A percentile compares a stretch with the other conserved stretches of the same genome.
Evolutionary conservation across 2,888 invertebrate genomes (phyloP).

Genomic region (Shargacucullia verbasci): DNA sequence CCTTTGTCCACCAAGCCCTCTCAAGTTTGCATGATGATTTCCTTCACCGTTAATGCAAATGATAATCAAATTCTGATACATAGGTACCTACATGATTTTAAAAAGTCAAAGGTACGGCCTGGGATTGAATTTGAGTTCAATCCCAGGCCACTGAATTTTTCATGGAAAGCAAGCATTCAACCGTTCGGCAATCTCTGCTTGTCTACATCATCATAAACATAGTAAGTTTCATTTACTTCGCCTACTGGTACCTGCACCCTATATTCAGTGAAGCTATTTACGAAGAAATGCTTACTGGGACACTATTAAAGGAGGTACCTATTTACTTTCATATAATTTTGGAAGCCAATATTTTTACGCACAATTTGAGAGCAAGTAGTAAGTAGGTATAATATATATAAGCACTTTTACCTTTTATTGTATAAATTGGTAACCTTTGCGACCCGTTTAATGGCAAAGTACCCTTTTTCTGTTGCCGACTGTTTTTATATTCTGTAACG

Average conservation of each 20-base stretch:
- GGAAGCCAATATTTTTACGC: slow-evolving; percentile 26
- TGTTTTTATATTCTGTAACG: slow-evolving; percentile 2
- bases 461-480: slow-evolving; percentile 4
- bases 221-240: neutral
- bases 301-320: slow-evolving; percentile 9
- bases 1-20: too few relatives aligned
- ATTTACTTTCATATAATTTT: slow-evolving; percentile 27
- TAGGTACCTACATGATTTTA: too few relatives aligned
- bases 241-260: slow-evolving; percentile 25
- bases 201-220: too few relatives aligned
- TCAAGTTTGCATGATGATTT: too few relatives aligned
- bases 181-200: too few relatives aligned
- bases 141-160: too few relatives aligned
- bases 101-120: too few relatives aligned
- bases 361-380: slow-evolving; percentile 20
- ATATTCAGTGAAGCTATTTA: slow-evolving; percentile 25
- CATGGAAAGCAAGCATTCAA: too few relatives aligned
- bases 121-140: too few relatives aligned
- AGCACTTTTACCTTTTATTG: slow-evolving; percentile 11
- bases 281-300: slow-evolving; percentile 25
- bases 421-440: slow-evolving; percentile 14
- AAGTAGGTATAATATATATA: neutral
- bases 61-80: too few relatives aligned
- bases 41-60: too few relatives aligned
- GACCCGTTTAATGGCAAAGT: slow-evolving; percentile 3